A percentile compares a stretch with the other conserved stretches of the same genome.
These are phyloP conservation scores for Napeogenes inachia DNA, from an alignment of 2,888 invertebrate genomes.

Conservation along the genomic window DNA sequence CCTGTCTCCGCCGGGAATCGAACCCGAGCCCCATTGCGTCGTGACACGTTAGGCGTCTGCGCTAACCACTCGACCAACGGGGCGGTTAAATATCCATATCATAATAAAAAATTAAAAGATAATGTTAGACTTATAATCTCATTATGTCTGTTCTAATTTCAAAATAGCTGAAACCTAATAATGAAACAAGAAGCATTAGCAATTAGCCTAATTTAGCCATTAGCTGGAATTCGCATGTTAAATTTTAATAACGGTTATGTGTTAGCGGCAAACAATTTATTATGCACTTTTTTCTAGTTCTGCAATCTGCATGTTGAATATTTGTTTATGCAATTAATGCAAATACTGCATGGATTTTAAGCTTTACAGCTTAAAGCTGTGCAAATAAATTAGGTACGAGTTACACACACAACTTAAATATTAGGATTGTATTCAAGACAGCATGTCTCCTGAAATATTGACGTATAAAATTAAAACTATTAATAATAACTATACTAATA, in stretches of 20 bases:
- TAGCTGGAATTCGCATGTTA: conserved; percentile 2
- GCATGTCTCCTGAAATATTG: too few relatives aligned
- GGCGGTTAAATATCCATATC: too few relatives aligned
- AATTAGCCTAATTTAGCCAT: conserved; percentile 6
- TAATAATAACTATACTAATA: too few relatives aligned
- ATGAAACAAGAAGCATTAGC: neutral
- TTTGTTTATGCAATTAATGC: conserved; percentile 6
- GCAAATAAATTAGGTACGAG: neutral
- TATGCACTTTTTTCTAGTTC: conserved; percentile 6
- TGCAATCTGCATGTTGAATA: conserved; percentile 6
- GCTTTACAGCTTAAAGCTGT: neutral
- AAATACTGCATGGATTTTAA: conserved; percentile 3
- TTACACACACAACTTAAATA: neutral
- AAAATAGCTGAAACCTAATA: too few relatives aligned
- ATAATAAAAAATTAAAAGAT: too few relatives aligned
- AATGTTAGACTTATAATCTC: too few relatives aligned
- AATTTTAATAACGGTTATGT: conserved; percentile 5
- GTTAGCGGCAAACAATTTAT: conserved; percentile 5
- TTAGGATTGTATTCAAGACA: neutral
- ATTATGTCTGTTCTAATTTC: too few relatives aligned
- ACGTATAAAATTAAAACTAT: too few relatives aligned
- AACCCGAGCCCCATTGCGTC: too few relatives aligned
- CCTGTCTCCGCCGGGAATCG: too few relatives aligned
- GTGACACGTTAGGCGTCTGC: too few relatives aligned
- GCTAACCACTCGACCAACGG: too few relatives aligned